Evolutionary conservation across 2,113 vertebrate genomes (phyloP), one percentile per base, ranked within the genome.

Genomic region (Pterophyllum scalare): DNA sequence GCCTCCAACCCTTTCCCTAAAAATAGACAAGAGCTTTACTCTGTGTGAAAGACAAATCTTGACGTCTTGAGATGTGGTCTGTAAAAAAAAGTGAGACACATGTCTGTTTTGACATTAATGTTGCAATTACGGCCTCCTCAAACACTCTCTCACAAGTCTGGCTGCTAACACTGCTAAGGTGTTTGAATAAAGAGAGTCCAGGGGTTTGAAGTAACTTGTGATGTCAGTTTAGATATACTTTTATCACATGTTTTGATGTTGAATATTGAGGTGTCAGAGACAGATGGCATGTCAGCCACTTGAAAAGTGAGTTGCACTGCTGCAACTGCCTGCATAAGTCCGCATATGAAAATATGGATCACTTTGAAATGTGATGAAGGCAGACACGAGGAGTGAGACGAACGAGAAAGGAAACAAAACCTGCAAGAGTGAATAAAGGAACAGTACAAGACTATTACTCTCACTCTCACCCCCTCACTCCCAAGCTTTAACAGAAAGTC

Each of bases 1-100:
- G 65, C 84, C 88, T 92, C 88, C 28, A 87, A 85, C 80, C n/a
- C n/a, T 60, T 81, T 87, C 54, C 77, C 88, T 83, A 87, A 90
- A 89, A 89, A 90, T 92, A 91, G 81, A 91, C 13, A 43, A 14
- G 59, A 75, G 79, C 67, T 88, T 84, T 79, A 59, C 65, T 49
- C 79, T 31, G 54, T 43, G 78, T 60, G 46, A 78, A 75, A 92
- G 40, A 80, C 77, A 80, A 83, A 82, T 33, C 43, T 74, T 87
- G 80, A 88, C 56, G 75, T 86, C 56, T 89, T 60, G 4, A 75
- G 74, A 75, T 74, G 40, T 59, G 31, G 40, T 75, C 64, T 67
- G 28, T 59, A 9, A 38, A 38, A 38, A 58, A 74, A 35, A n/a
- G 40, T 12, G 54, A 79, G 52, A 84, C 87, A 80, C 43, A 20